Evolutionary conservation across 2,113 vertebrate genomes (phyloP).

Genomic region (Rhineura floridana): DNA sequence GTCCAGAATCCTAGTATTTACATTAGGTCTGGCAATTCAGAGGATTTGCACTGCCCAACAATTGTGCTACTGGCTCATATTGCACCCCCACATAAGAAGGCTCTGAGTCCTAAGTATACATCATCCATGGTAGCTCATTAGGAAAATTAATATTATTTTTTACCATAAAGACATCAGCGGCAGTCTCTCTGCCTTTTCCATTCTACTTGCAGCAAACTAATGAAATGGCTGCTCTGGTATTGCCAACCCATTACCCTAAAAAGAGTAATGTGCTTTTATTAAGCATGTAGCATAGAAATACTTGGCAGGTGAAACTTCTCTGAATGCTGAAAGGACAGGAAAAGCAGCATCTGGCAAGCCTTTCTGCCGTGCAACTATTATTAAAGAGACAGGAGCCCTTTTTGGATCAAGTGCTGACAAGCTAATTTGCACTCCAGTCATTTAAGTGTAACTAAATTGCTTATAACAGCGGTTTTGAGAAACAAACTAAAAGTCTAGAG

Average conservation of each 20-base stretch:
- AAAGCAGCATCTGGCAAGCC: neutral
- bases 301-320: neutral
- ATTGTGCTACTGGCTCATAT: neutral
- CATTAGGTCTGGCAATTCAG: neutral
- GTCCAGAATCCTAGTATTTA: neutral
- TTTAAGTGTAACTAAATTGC: neutral
- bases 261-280: neutral
- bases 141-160: neutral
- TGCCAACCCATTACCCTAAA: neutral
- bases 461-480: neutral
- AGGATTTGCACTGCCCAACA: neutral
- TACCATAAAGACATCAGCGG: neutral
- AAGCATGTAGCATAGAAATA: neutral
- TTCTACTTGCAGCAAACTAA: neutral
- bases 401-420: neutral
- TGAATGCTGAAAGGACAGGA: neutral
- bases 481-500: neutral
- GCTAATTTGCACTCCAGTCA: neutral
- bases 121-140: neutral
- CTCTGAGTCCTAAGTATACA: neutral
- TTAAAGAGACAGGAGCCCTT: neutral
- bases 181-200: neutral
- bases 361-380: neutral
- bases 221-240: neutral
- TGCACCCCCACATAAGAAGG: neutral